Conservation (phyloP, 2,113 vertebrate genomes). For the Vidua chalybeata region DNA sequence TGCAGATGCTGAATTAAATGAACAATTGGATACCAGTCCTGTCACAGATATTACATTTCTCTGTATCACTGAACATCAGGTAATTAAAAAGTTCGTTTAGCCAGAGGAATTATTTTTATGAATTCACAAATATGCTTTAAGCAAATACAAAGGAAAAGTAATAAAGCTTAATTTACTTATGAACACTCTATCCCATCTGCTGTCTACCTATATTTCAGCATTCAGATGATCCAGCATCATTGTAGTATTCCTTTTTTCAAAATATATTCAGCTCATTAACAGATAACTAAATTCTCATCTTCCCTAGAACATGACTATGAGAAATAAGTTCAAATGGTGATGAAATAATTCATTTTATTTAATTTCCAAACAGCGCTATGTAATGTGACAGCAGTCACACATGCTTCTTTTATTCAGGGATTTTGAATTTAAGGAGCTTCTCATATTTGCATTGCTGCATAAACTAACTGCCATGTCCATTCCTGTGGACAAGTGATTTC, state of each 20-base stretch:
- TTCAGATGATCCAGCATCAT: neutral
- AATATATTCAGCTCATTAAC: neutral
- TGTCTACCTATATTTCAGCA: neutral
- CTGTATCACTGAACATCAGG: conserved; percentile 28
- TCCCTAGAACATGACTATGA: neutral
- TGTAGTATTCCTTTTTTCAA: neutral
- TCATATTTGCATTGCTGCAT: neutral
- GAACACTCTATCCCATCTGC: neutral
- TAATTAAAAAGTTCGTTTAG: conserved; percentile 60
- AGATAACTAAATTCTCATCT: neutral
- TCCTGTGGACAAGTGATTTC: neutral
- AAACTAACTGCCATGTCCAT: neutral
- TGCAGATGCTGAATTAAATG: neutral
- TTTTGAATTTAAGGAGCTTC: neutral
- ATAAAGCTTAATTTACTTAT: conserved; percentile 52
- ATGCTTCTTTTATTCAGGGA: neutral
- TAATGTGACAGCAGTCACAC: neutral
- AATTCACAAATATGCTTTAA: conserved; percentile 40
- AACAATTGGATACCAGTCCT: neutral
- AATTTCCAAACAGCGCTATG: neutral
- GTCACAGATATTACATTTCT: conserved; percentile 33
- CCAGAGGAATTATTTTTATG: conserved; percentile 49
- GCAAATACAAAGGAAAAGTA: conserved; percentile 50
- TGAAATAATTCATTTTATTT: neutral
- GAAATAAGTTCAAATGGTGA: neutral